A percentile compares a stretch with the other conserved stretches of the same genome.
Evolutionary conservation across 2,113 vertebrate species (phyloP).

Genomic region (Erythrolamprus reginae): DNA sequence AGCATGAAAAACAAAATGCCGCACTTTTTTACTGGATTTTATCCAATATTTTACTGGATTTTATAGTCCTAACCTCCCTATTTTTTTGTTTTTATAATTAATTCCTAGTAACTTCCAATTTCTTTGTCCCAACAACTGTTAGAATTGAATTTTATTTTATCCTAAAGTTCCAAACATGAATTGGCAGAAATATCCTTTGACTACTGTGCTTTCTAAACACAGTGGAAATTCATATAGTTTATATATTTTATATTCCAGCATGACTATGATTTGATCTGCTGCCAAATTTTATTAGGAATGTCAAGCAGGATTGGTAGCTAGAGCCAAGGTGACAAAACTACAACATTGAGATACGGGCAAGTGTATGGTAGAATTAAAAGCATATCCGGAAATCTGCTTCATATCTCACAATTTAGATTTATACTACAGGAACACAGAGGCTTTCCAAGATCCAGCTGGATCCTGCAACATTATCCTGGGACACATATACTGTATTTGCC

Average conservation of each 20-base stretch:
- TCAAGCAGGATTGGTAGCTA: not conserved
- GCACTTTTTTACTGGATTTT: not conserved
- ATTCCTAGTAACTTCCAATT: not conserved
- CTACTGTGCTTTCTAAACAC: not conserved
- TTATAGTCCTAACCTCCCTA: not conserved
- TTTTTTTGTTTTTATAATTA: not conserved
- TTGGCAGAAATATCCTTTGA: slow-evolving; percentile 14
- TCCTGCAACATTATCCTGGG: not conserved
- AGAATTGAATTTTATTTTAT: not conserved
- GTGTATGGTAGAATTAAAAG: not conserved
- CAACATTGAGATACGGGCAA: not conserved
- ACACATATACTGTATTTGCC: not conserved
- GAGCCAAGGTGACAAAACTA: not conserved
- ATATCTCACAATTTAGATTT: not conserved
- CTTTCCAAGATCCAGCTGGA: not conserved
- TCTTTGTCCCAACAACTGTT: not conserved
- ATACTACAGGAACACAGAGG: not conserved
- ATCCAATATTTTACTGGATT: not conserved
- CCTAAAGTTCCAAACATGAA: not conserved
- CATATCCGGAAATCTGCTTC: not conserved
- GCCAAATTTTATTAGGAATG: not conserved
- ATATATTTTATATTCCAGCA: not conserved
- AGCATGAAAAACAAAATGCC: not conserved
- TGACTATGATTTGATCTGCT: not conserved
- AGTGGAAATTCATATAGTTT: not conserved